These are phyloP conservation scores for Mastomys coucha DNA, from an alignment of 2,113 vertebrate species.

Conservation along the genomic window DNA sequence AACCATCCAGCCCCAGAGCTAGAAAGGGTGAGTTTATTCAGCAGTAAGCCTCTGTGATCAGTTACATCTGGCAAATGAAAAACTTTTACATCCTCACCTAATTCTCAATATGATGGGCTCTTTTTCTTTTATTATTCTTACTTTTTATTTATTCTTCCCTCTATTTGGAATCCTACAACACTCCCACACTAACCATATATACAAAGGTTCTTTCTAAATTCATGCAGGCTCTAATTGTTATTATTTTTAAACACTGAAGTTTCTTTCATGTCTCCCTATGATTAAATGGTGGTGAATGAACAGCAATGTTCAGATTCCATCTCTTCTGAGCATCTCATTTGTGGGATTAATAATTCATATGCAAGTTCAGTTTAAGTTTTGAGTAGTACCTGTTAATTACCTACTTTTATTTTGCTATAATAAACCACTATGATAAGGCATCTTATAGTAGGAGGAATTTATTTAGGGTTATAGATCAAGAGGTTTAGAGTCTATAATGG, in stretches of 20 bases:
- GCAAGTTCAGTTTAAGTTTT: not conserved
- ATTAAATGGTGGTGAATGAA: not conserved
- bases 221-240: too few species aligned
- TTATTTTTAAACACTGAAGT: not conserved
- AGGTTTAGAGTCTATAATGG: not conserved
- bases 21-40: too few species aligned
- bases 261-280: not conserved
- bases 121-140: not conserved
- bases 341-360: too few species aligned
- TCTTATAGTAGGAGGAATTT: not conserved
- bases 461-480: not conserved
- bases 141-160: not conserved
- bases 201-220: too few species aligned
- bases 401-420: not conserved
- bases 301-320: not conserved
- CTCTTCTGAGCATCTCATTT: not conserved
- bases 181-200: not conserved
- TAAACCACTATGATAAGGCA: not conserved
- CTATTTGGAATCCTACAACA: not conserved
- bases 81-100: not conserved
- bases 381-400: not conserved
- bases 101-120: not conserved
- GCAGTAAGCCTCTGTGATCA: too few species aligned
- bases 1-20: too few species aligned
- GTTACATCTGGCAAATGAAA: too few species aligned